phyloP scores from a whole-genome alignment of 2,888 invertebrate species.

The Leptopterna dolabrata region DNA sequence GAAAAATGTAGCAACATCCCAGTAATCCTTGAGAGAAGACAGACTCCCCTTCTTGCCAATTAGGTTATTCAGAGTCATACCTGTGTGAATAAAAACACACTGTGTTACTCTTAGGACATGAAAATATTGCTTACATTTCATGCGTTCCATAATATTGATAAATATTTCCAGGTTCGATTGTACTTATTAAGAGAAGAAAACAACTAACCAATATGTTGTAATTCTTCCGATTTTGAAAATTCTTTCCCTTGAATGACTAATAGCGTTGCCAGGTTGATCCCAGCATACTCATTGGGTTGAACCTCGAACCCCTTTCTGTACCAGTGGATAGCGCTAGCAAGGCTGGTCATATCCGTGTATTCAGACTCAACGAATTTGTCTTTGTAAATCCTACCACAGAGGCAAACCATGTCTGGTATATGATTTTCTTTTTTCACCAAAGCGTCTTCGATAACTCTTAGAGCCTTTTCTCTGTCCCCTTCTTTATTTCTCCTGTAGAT shows the following conservation, averaged over 20 bases:
- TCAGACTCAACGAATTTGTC: slow-evolving; percentile 97
- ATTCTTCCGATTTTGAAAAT: slow-evolving; percentile 89
- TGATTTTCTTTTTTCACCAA: slow-evolving; percentile 93
- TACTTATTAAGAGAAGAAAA: background rate
- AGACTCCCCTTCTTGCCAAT: slow-evolving; percentile 98
- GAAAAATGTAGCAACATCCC: slow-evolving; percentile 99
- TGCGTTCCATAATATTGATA: too few species aligned
- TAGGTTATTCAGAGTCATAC: slow-evolving; percentile 93
- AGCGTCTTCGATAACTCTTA: slow-evolving; percentile 91
- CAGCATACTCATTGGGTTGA: slow-evolving; percentile 98
- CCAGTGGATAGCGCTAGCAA: slow-evolving; percentile 95
- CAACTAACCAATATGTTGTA: slow-evolving; percentile 85
- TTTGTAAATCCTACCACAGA: slow-evolving; percentile 97
- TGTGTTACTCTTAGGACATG: background rate
- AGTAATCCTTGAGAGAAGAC: slow-evolving; percentile 92
- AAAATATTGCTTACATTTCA: too few species aligned
- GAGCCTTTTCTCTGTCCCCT: slow-evolving; percentile 94
- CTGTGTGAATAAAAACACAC: slow-evolving; percentile 67
- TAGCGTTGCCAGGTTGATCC: slow-evolving; percentile 96
- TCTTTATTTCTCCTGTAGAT: slow-evolving; percentile 84
- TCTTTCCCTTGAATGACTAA: slow-evolving; percentile 96
- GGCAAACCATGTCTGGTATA: slow-evolving; percentile 96
- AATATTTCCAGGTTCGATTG: background rate
- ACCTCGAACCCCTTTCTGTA: slow-evolving; percentile 97
- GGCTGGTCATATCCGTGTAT: slow-evolving; percentile 87